These are phyloP conservation scores for Spongilla lacustris DNA, from an alignment of 37 sponge, comb jelly and placozoan species.

Conservation along the genomic window DNA sequence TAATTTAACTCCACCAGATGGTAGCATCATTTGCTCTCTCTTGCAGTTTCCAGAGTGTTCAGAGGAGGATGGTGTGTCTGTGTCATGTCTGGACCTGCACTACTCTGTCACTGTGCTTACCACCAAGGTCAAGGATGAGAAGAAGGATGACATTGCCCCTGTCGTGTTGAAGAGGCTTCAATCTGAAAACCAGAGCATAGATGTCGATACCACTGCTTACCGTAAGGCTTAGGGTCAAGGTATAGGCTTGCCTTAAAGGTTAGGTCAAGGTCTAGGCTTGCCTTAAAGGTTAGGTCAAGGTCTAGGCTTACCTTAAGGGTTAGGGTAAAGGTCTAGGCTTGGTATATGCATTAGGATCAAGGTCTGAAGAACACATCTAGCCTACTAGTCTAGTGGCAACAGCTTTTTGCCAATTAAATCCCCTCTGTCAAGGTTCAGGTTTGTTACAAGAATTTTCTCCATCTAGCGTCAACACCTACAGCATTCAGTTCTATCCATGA, in stretches of 20 bases:
- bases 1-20: no score
- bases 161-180: conserved; percentile 21
- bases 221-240: not conserved
- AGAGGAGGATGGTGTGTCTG: conserved; percentile 46
- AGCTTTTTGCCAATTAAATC: no score
- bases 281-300: no score
- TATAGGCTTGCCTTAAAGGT: not conserved
- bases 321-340: not conserved
- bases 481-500: not conserved
- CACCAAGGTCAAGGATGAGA: conserved; percentile 44
- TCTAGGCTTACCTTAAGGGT: no score
- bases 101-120: conserved; percentile 33
- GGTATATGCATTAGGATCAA: not conserved
- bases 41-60: conserved; percentile 47
- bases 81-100: conserved; percentile 63
- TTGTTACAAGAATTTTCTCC: no score
- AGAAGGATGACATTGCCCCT: conserved; percentile 24
- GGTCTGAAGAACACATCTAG: no score
- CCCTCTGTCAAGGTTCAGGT: no score
- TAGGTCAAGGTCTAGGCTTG: no score
- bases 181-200: not conserved
- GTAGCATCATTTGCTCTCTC: not conserved
- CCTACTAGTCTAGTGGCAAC: no score
- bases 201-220: not conserved
- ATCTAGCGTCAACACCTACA: not conserved